phyloP scores from a whole-genome alignment of 1,140 invertebrate genomes.

The Heliconius hewitsoni region DNA sequence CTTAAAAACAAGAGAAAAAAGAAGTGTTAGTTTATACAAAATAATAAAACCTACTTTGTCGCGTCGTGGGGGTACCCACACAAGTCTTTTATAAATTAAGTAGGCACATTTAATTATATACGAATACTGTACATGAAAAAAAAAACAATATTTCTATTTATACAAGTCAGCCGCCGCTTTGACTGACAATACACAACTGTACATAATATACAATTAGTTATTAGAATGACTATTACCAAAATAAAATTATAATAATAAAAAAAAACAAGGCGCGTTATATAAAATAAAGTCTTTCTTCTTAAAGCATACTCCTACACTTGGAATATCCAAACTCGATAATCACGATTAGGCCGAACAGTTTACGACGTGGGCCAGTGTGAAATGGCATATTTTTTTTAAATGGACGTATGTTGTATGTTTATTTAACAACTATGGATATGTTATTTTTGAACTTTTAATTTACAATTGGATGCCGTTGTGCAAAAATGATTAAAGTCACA shows the following conservation, averaged over 20 bases:
- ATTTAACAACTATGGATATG: constrained; percentile 7
- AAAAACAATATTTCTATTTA: constrained; percentile 60
- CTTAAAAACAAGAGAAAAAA: constrained; percentile 27
- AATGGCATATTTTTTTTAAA: background rate
- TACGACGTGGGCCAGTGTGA: background rate
- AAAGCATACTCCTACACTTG: constrained; percentile 28
- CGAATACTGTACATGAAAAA: constrained; percentile 68
- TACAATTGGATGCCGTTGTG: background rate
- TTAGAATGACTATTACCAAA: constrained; percentile 31
- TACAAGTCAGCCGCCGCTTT: constrained; percentile 50
- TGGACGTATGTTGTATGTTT: background rate
- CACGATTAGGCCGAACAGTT: constrained; percentile 21
- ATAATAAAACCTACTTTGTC: constrained; percentile 36
- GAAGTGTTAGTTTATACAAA: constrained; percentile 38
- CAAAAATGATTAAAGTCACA: background rate
- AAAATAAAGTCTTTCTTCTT: constrained; percentile 48
- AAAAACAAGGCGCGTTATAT: constrained; percentile 36
- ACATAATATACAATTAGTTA: constrained; percentile 44
- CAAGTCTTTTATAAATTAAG: constrained; percentile 58
- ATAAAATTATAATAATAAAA: constrained; percentile 10
- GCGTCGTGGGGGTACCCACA: constrained; percentile 22
- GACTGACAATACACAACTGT: constrained; percentile 34
- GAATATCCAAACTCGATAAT: constrained; percentile 38
- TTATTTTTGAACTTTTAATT: constrained; percentile 3
- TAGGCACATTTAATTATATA: constrained; percentile 54